These are phyloP conservation scores for Prosapia bicincta DNA, from an alignment of 2,888 invertebrate genomes.

Conservation along the genomic window DNA sequence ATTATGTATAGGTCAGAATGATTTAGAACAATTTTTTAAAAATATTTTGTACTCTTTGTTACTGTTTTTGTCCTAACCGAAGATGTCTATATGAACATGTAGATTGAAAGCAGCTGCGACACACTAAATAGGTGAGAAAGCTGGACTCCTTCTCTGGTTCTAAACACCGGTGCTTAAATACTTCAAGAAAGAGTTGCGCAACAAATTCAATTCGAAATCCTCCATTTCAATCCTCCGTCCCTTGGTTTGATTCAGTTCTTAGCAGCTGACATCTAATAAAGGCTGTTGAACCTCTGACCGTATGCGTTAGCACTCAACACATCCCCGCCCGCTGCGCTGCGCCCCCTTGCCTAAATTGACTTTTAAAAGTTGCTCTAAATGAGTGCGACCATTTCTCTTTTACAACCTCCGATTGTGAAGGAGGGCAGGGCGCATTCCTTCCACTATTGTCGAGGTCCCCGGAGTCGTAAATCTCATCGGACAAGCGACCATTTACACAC, in stretches of 20 bases:
- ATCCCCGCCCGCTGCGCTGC: not conserved
- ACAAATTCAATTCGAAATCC: not conserved
- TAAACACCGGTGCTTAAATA: too few species aligned
- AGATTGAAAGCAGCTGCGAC: too few species aligned
- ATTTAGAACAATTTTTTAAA: too few species aligned
- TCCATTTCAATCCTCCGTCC: not conserved
- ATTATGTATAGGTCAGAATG: too few species aligned
- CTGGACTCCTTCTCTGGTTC: too few species aligned
- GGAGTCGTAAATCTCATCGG: not conserved
- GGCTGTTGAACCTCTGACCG: not conserved
- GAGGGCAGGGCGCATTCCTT: not conserved
- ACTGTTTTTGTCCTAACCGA: too few species aligned
- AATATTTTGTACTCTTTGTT: too few species aligned
- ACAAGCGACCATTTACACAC: constrained; percentile 21
- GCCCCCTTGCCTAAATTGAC: constrained; percentile 3
- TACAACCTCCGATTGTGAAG: not conserved
- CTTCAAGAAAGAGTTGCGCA: not conserved
- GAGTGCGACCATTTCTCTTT: constrained; percentile 3
- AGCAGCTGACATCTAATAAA: not conserved
- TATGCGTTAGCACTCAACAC: not conserved
- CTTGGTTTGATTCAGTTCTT: not conserved
- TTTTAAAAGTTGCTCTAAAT: constrained; percentile 14
- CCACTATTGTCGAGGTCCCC: not conserved
- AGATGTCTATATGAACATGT: too few species aligned
- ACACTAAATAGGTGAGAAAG: too few species aligned